A percentile compares a stretch with the other conserved stretches of the same genome.
Evolutionary conservation across 2,888 invertebrate genomes (phyloP).

Genomic region (Caradrina kadenii): DNA sequence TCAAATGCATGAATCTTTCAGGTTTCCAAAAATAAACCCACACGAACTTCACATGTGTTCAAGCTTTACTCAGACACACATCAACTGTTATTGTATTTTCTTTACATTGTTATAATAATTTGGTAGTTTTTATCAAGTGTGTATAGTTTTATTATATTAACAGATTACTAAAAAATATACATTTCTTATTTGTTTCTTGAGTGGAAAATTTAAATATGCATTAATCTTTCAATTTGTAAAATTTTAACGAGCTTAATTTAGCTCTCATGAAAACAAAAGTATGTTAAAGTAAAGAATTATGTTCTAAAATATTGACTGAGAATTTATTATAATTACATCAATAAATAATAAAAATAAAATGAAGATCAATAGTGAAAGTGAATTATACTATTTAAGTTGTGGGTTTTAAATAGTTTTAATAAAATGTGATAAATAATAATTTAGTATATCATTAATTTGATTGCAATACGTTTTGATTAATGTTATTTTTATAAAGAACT

Average conservation of each 20-base stretch:
- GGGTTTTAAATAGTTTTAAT: background rate
- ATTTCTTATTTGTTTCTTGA: background rate
- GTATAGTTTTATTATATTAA: background rate
- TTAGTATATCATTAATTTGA: background rate
- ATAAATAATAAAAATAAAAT: slow-evolving; percentile 1
- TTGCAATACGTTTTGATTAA: too few relatives aligned
- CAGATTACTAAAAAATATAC: slow-evolving; percentile 1
- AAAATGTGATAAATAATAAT: background rate
- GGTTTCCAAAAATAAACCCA: slow-evolving; percentile 84
- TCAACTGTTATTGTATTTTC: slow-evolving; percentile 45
- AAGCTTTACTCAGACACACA: slow-evolving; percentile 75
- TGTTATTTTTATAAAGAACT: too few relatives aligned
- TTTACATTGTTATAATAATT: slow-evolving; percentile 5
- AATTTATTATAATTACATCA: background rate
- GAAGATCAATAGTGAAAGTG: slow-evolving; percentile 24
- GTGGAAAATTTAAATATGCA: background rate
- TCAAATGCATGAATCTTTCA: slow-evolving; percentile 79
- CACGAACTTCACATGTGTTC: slow-evolving; percentile 72
- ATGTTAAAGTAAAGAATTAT: background rate
- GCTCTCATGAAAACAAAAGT: background rate
- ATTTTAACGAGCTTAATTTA: background rate
- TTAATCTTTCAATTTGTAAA: background rate
- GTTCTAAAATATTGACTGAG: background rate
- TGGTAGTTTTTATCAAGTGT: background rate
- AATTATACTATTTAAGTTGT: background rate